A percentile compares a stretch with the other conserved stretches of the same genome.
Conservation (phyloP, 2,888 invertebrate genomes). For the Argyresthia goedartella region DNA sequence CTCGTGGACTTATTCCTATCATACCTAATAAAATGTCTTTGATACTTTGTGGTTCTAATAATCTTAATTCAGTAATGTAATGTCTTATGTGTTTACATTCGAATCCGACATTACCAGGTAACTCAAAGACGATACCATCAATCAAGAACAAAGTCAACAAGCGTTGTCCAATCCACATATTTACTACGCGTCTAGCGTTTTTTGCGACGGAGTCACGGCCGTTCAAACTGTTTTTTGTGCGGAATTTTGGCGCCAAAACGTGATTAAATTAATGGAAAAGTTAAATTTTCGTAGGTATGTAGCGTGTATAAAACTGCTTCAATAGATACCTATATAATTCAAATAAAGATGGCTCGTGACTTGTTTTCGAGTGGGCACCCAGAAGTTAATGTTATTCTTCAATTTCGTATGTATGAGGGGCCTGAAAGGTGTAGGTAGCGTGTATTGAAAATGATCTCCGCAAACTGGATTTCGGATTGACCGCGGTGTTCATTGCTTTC, state of each 20-base stretch:
- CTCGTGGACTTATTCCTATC: too few relatives aligned
- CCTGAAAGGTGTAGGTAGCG: conserved; percentile 26
- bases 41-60: too few relatives aligned
- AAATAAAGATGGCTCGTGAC: conserved; percentile 15
- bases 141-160: conserved; percentile 7
- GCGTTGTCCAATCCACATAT: conserved; percentile 2
- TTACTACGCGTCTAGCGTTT: conserved; percentile 17
- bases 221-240: conserved; percentile 55
- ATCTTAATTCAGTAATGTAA: too few relatives aligned
- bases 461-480: too few relatives aligned
- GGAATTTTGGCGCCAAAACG: conserved; percentile 62
- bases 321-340: conserved; percentile 16
- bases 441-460: conserved; percentile 19
- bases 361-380: conserved; percentile 18
- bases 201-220: conserved; percentile 54
- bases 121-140: conserved; percentile 22
- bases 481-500: too few relatives aligned
- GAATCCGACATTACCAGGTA: conserved; percentile 19
- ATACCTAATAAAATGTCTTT: too few relatives aligned
- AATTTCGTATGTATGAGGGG: conserved; percentile 35
- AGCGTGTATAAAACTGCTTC: too few relatives aligned
- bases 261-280: too few relatives aligned
- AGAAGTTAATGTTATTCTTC: conserved; percentile 12
- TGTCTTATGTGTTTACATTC: conserved; percentile 2
- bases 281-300: too few relatives aligned